Base-by-base conservation (phyloP, 2,113 vertebrate genomes). In the Argyrosomus japonicus region DNA sequence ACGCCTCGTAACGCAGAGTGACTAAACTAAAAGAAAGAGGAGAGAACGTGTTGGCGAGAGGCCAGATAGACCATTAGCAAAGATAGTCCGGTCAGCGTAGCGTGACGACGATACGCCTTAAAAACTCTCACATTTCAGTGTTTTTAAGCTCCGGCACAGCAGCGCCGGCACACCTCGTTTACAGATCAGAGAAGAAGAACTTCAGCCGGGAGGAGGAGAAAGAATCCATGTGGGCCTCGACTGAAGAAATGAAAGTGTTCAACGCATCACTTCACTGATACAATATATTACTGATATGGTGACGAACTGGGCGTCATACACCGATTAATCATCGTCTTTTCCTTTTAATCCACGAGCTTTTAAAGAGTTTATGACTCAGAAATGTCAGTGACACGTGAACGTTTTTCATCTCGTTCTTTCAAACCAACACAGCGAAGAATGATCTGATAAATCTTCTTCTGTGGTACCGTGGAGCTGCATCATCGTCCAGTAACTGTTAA, bases 1-100 rank as follows among this genome's bases (percentile, higher is more conserved):
- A 47, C 43, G 57, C 69, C 29, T 70, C 0, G 77, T 21, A 75
- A 82, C 58, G 60, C 25, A 36, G 27, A 32, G 27, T 48, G 76
- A 81, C 51, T 29, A 8, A 83, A 77, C 23, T 9, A 1, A 87
- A 73, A 69, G 79, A 71, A 64, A 81, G 36, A 29, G 15, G 60
- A 51, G 51, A 21, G 61, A 12, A 36, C 0, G 32, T 15, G 23
- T 11, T 89, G 90, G 91, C 88, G 1, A 19, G 50, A 8, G 32
- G 67, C 91, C 92, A 91, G 80, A 64, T 0, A 6, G 51, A 29
- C 79, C 89, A 91, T 93, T 91, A 90, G 88, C 48, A 13, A 6
- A 12, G 74, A 61, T 9, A 8, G 75, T n/a, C 12, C 18, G 23
- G 45, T 81, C 76, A 29, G 47, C 3, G 78, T 67, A 83, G 90